A percentile compares a stretch with the other conserved stretches of the same genome.
phyloP scores from a whole-genome alignment of 2,888 invertebrate genomes.

The Cataglyphis altisquamis region DNA sequence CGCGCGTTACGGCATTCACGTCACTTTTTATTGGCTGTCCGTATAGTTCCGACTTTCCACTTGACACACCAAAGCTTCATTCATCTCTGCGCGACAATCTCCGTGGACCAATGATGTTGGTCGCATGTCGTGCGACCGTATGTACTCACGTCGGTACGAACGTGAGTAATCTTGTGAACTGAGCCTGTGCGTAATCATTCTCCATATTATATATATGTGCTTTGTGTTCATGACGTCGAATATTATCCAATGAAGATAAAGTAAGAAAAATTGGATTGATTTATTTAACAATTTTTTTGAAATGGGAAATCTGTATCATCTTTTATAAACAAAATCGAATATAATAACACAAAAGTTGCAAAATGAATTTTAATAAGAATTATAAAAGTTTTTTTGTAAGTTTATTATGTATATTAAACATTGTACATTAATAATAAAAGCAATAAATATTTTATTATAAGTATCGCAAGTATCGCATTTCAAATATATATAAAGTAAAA shows the following conservation, averaged over 20 bases:
- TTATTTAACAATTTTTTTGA: background rate
- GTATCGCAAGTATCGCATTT: background rate
- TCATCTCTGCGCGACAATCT: background rate
- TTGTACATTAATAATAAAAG: background rate
- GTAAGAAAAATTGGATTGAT: background rate
- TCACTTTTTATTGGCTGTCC: background rate
- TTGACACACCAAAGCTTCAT: background rate
- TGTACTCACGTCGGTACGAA: background rate
- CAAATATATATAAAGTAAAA: too few species aligned
- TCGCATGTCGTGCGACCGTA: too few species aligned
- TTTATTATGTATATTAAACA: background rate
- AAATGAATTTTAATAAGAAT: background rate
- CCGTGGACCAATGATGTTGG: background rate
- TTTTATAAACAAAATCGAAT: background rate
- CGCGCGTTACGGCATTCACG: background rate
- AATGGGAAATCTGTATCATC: background rate
- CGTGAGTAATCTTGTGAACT: background rate
- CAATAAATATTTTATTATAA: background rate
- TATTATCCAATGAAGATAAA: background rate
- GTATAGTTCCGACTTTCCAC: background rate
- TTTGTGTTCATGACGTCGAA: background rate
- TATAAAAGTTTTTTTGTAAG: background rate
- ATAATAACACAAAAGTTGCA: background rate
- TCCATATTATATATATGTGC: background rate
- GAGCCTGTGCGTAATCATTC: background rate